These are phyloP conservation scores for Barbus barbus DNA, from an alignment of 2,113 vertebrate genomes.

Conservation along the genomic window DNA sequence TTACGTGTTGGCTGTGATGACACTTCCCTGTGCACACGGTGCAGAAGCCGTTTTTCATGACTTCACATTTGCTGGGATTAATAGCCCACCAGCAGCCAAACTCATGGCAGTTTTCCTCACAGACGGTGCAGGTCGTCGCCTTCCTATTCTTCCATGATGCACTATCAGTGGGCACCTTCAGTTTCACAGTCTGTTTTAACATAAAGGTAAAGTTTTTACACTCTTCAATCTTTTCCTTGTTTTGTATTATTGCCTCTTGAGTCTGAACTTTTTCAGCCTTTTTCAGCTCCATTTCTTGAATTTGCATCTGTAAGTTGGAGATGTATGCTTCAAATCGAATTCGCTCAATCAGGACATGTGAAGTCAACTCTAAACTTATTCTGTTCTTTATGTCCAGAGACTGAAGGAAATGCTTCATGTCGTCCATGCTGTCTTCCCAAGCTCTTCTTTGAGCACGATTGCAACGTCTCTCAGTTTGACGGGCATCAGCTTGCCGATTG, in stretches of 20 bases:
- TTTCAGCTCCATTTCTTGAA: constrained; percentile 1
- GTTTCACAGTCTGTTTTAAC: background rate
- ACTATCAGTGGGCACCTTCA: constrained; percentile 21
- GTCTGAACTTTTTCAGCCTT: constrained; percentile 17
- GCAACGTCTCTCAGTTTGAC: background rate
- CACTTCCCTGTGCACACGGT: background rate
- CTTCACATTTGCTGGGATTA: background rate
- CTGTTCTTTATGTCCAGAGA: background rate
- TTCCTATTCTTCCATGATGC: background rate
- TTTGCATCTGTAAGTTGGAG: background rate
- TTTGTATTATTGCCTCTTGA: constrained; percentile 12
- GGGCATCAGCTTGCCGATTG: constrained; percentile 12
- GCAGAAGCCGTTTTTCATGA: background rate
- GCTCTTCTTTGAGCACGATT: background rate
- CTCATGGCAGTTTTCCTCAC: constrained; percentile 23
- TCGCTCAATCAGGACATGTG: background rate
- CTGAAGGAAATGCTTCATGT: constrained; percentile 20
- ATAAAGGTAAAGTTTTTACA: background rate
- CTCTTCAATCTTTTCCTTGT: background rate
- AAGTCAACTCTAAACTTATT: constrained; percentile 24
- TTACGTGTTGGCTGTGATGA: background rate
- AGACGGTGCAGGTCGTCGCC: constrained; percentile 25
- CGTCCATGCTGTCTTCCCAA: background rate
- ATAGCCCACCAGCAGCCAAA: constrained; percentile 3
- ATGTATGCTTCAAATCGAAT: background rate